These are phyloP conservation scores for Pectinophora gossypiella DNA, from an alignment of 1,140 invertebrate genomes.

Conservation along the genomic window DNA sequence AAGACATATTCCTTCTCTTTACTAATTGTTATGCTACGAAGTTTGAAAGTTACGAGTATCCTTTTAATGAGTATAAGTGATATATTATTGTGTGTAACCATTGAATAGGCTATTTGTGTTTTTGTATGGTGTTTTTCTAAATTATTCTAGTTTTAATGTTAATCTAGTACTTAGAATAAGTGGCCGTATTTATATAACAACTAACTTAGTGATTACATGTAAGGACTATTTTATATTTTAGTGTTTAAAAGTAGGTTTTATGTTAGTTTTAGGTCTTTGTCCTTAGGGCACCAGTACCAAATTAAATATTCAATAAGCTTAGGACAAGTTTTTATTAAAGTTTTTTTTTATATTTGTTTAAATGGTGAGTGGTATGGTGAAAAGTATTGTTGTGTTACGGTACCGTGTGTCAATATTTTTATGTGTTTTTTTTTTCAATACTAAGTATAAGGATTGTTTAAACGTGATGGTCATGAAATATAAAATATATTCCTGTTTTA, in stretches of 20 bases:
- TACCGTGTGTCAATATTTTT: no score
- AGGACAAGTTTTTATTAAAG: slow-evolving; percentile 6
- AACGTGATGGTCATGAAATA: no score
- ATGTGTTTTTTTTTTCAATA: no score
- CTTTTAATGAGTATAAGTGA: neutral
- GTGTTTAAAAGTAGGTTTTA: slow-evolving; percentile 5
- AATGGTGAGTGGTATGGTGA: neutral
- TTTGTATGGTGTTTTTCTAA: neutral
- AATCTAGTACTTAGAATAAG: slow-evolving; percentile 10
- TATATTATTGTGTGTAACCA: neutral
- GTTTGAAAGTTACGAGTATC: neutral
- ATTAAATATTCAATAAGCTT: slow-evolving; percentile 48
- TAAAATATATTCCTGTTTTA: no score
- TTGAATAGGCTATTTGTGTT: neutral
- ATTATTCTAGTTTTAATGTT: neutral
- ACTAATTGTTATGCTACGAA: neutral
- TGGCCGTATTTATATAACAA: slow-evolving; percentile 24
- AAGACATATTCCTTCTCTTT: neutral
- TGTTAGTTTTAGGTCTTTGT: slow-evolving; percentile 17
- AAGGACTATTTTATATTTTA: slow-evolving; percentile 11
- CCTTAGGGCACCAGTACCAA: slow-evolving; percentile 50
- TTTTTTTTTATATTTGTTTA: slow-evolving; percentile 16
- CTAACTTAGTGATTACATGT: slow-evolving; percentile 15
- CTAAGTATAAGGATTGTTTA: no score
- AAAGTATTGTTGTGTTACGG: no score